Conservation (phyloP, 2,797 vertebrate genomes). For the Amphiprion clarkii region DNA sequence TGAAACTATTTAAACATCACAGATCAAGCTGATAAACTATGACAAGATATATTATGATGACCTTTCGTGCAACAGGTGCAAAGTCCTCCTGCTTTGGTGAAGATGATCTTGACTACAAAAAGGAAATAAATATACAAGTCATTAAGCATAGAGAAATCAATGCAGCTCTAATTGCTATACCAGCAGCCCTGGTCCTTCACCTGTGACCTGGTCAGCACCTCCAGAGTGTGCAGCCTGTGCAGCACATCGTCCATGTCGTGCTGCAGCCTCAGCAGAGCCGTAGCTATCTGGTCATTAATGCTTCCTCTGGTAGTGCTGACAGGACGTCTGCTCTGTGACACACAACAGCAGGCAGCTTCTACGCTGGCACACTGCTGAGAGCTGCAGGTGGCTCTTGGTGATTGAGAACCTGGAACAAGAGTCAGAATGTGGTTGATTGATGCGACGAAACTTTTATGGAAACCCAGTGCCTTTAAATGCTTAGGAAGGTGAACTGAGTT, state of each 20-base stretch:
- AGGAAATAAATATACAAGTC: background rate
- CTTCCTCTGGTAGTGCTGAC: constrained; percentile 64
- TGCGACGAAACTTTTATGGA: background rate
- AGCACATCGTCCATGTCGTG: constrained; percentile 92
- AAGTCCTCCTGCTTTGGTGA: constrained; percentile 75
- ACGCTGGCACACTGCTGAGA: constrained; percentile 74
- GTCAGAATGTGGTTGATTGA: background rate
- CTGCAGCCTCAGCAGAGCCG: constrained; percentile 89
- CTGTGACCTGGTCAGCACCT: constrained; percentile 87
- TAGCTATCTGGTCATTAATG: constrained; percentile 89
- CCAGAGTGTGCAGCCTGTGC: constrained; percentile 89
- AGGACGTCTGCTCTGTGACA: constrained; percentile 70
- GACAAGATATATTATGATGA: constrained; percentile 37
- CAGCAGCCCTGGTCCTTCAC: constrained; percentile 71
- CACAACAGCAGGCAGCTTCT: constrained; percentile 52
- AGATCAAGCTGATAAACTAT: background rate
- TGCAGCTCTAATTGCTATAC: too few species aligned
- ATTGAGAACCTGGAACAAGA: constrained; percentile 57
- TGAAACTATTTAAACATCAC: background rate
- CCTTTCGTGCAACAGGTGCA: constrained; percentile 77
- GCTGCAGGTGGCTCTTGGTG: constrained; percentile 46
- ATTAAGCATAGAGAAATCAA: background rate
- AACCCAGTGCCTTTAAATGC: background rate
- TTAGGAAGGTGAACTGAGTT: background rate
- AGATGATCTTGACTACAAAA: constrained; percentile 87